Percentiles rank a stretch among this genome's conserved stretches.
Evolutionary conservation across 2,888 invertebrate species (phyloP).

Genomic region (Philereme transversata): DNA sequence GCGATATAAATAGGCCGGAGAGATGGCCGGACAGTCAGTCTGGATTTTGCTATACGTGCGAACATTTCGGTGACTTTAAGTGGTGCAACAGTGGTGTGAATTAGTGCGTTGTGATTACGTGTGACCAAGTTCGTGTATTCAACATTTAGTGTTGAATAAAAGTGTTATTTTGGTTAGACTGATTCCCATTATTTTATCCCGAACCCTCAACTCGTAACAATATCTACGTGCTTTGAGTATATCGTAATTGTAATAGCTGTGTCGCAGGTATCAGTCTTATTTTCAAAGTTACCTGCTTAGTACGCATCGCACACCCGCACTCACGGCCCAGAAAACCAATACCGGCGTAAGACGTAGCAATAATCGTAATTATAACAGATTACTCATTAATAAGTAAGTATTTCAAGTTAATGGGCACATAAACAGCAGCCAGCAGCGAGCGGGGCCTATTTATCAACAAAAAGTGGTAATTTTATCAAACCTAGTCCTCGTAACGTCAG

Average conservation of each 20-base stretch:
- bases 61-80: too few species aligned
- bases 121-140: too few species aligned
- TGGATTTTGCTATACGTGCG: too few species aligned
- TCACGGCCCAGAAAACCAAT: constrained; percentile 11
- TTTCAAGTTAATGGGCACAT: constrained; percentile 79
- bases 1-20: too few species aligned
- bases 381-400: constrained; percentile 79
- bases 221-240: too few species aligned
- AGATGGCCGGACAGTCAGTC: too few species aligned
- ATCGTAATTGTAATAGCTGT: background rate
- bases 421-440: constrained; percentile 71
- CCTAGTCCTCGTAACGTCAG: constrained; percentile 64
- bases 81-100: too few species aligned
- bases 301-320: constrained; percentile 12
- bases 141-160: too few species aligned
- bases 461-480: constrained; percentile 77
- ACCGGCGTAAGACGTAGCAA: constrained; percentile 54
- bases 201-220: too few species aligned
- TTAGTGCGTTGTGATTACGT: too few species aligned
- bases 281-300: constrained; percentile 9
- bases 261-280: constrained; percentile 3
- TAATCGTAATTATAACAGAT: constrained; percentile 74
- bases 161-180: too few species aligned
- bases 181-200: too few species aligned
- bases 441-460: constrained; percentile 75